Evolutionary conservation across 2,888 invertebrate genomes (phyloP), one percentile per base, ranked within the genome.

Genomic region (Acronicta aceris): DNA sequence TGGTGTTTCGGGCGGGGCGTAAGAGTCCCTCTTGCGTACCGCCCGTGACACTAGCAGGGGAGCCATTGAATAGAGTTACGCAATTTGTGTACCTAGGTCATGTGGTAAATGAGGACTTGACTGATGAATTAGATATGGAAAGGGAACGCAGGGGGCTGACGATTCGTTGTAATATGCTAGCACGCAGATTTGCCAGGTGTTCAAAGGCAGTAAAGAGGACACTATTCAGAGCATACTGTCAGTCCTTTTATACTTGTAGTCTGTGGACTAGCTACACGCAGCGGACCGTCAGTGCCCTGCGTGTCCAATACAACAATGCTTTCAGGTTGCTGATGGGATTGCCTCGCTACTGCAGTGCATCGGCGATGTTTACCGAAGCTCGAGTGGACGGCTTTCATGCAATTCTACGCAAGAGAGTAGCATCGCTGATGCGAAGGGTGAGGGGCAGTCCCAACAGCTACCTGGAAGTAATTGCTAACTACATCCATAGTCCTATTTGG

Each of bases 181-280:
- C 45, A 1, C 54, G 45, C 16, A 38, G 54, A 17, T 54, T 54
- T 36, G 45, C 46, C 25, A 6, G 38, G n/a, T 46, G 54, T 40
- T 21, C 54, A 12, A 33, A 33, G 15, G 30, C 51, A 30, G 51
- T 52, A n/a, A 52, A 42, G 16, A 40, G 6, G 13, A 42, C n/a
- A 10, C 12, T 52, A n/a, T 52, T 52, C n/a, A 52, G 30, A 30
- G 52, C 52, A 9, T 52, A 46, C 41, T 55, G 55, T 25, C 55
- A 48, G 30, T 27, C 47, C 13, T 47, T 55, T n/a, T 55, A 55
- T 38, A 46, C 41, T 17, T 21, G 55, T 13, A 33, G 55, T 16
- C 40, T 55, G 21, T 55, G 47, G 48, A 12, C 40, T 27, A 25
- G 15, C 9, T 52, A 33, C 42, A 42, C 52, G 42, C 40, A 21